A percentile compares a stretch with the other conserved stretches of the same genome.
Evolutionary conservation across 2,888 invertebrate genomes (phyloP).

Genomic region (Blera fallax): DNA sequence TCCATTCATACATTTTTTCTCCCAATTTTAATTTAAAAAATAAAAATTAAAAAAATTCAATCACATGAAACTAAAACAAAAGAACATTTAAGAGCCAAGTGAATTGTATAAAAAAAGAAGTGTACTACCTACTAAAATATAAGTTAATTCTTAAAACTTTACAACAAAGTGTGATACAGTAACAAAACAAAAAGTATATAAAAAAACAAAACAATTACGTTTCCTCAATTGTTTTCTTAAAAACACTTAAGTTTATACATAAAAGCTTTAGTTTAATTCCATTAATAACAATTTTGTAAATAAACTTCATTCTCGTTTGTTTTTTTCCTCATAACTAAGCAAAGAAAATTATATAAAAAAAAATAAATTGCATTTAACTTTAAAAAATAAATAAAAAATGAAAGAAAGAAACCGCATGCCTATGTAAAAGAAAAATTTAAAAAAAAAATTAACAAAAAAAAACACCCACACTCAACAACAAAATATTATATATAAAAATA

Average conservation of each 20-base stretch:
- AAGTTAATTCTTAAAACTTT: conserved; percentile 49
- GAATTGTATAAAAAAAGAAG: conserved; percentile 40
- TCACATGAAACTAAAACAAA: conserved; percentile 4
- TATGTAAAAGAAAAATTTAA: conserved; percentile 59
- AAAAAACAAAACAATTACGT: conserved; percentile 14
- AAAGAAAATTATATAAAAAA: conserved; percentile 7
- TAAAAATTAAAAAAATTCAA: neutral
- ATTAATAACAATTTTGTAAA: neutral
- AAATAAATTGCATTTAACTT: conserved; percentile 27
- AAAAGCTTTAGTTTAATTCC: conserved; percentile 14
- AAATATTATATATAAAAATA: conserved; percentile 75
- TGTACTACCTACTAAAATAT: conserved; percentile 40
- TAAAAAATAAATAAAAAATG: too few relatives aligned
- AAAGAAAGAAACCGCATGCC: conserved; percentile 49
- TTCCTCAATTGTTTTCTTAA: conserved; percentile 28
- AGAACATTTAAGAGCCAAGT: conserved; percentile 56
- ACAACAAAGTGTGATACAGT: conserved; percentile 64
- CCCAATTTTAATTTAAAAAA: neutral
- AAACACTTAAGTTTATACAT: neutral
- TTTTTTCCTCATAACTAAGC: conserved; percentile 12
- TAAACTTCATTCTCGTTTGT: conserved; percentile 13
- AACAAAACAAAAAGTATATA: conserved; percentile 2
- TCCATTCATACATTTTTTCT: conserved; percentile 9
- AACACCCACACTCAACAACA: conserved; percentile 75
- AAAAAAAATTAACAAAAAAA: conserved; percentile 41